Evolutionary conservation across 2,797 vertebrate species (phyloP).

Genomic region (Sebastiscus tertius): DNA sequence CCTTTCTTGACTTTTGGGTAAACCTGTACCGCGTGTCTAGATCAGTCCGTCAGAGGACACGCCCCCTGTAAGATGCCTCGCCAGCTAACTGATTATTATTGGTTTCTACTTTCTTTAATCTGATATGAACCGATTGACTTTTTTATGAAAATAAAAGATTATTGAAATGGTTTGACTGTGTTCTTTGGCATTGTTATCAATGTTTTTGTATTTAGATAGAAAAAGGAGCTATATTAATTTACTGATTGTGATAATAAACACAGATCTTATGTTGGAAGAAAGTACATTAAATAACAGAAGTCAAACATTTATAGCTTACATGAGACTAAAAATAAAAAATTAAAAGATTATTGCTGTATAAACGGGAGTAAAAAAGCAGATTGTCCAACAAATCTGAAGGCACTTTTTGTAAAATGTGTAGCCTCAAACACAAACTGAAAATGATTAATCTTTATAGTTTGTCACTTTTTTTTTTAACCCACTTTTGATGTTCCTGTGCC

Average conservation of each 20-base stretch:
- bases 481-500: no score
- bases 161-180: slow-evolving; percentile 66
- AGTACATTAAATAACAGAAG: background rate
- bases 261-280: background rate
- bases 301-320: no score
- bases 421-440: no score
- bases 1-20: slow-evolving; percentile 45
- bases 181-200: background rate
- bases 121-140: slow-evolving; percentile 80
- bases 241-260: background rate
- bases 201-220: background rate
- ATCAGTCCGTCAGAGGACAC: slow-evolving; percentile 35
- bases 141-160: slow-evolving; percentile 86
- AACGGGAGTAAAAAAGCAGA: no score
- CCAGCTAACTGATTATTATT: slow-evolving; percentile 74
- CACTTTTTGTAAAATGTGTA: no score
- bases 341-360: no score
- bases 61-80: slow-evolving; percentile 64
- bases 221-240: background rate
- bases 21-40: slow-evolving; percentile 34
- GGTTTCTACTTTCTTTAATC: slow-evolving; percentile 85
- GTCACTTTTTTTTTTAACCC: no score
- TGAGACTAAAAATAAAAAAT: no score
- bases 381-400: no score
- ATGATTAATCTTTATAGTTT: no score